Percentiles rank a stretch among this genome's conserved stretches.
Conservation (phyloP, 2,888 invertebrate species). For the Cepaea hortensis region DNA sequence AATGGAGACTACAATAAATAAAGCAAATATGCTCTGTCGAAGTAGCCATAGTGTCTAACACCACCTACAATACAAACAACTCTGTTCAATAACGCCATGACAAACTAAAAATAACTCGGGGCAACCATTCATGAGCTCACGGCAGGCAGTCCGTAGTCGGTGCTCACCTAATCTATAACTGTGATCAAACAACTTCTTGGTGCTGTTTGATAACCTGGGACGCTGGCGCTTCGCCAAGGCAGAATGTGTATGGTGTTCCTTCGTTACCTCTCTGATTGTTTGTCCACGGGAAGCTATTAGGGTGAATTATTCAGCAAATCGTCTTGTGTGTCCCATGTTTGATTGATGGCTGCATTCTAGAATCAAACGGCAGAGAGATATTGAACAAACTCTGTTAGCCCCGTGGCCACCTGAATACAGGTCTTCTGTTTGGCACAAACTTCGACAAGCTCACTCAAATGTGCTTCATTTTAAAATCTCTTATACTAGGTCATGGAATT, state of each 20-base stretch:
- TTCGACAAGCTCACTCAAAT: not conserved
- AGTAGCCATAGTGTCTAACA: not conserved
- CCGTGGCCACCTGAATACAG: not conserved
- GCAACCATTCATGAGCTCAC: slow-evolving; percentile 1
- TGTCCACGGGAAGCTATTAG: slow-evolving; percentile 23
- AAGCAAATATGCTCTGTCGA: not conserved
- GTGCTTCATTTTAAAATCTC: not conserved
- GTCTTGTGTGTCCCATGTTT: slow-evolving; percentile 9
- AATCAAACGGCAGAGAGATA: not conserved
- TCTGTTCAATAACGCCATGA: not conserved
- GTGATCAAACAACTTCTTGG: slow-evolving; percentile 31
- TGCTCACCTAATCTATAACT: slow-evolving; percentile 25
- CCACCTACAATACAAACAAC: not conserved
- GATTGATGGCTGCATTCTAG: slow-evolving; percentile 15
- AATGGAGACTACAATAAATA: no score
- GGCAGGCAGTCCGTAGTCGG: not conserved
- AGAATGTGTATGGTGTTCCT: not conserved
- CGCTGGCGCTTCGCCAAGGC: not conserved
- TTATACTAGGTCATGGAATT: not conserved
- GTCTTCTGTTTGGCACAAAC: not conserved
- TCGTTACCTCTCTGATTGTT: slow-evolving; percentile 24
- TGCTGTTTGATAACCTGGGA: slow-evolving; percentile 8
- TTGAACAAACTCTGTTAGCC: not conserved
- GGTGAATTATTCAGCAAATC: slow-evolving; percentile 34
- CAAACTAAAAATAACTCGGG: not conserved